Base-by-base conservation (phyloP, 2,113 vertebrate genomes). In the Corvus moneduloides region DNA sequence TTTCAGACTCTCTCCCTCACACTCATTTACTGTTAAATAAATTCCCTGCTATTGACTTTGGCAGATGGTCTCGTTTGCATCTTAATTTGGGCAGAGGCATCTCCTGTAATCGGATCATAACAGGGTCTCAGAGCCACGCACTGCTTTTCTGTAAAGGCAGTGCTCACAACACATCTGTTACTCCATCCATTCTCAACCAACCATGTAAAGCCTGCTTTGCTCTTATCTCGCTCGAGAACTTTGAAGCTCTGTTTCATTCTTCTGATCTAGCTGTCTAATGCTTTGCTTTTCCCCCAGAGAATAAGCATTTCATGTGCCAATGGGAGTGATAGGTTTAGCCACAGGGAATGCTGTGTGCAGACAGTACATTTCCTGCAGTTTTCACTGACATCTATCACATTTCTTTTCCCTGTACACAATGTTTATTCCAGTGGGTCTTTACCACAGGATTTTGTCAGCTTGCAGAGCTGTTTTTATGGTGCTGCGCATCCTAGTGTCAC, bases 321-420 rank as follows among this genome's bases (percentile, higher is more conserved):
- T 93, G 66, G 75, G 95, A 96, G 62, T 90, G 84, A 94, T 30
- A 91, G 87, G 95, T 96, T 84, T 80, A 96, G 77, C 54, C 76
- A 89, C 86, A 58, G 91, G 85, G 93, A 94, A 78, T 95, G 93
- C 94, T 91, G 39, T 86, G 52, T 85, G n/a, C 46, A 89, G 76
- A 67, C 43, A 91, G 86, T 43, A 76, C 39, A 87, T 55, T 88
- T 90, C 88, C 87, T 84, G 30, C 61, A 58, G 64, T 93, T 93
- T 88, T 90, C 84, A 78, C 87, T 90, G 91, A 27, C 72, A 96
- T 91, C 76, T 64, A 68, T 97, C 85, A 94, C 75, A 71, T 92
- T 96, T 71, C 55, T 80, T 81, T 87, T 83, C 8, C 61, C 55
- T 43, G n/a, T 54, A 61, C 74, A 73, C 41, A 48, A 20, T 83